A percentile compares a stretch with the other conserved stretches of the same genome.
These are phyloP conservation scores for Drosophila anomelani DNA, from an alignment of 2,888 invertebrate genomes.

Conservation along the genomic window DNA sequence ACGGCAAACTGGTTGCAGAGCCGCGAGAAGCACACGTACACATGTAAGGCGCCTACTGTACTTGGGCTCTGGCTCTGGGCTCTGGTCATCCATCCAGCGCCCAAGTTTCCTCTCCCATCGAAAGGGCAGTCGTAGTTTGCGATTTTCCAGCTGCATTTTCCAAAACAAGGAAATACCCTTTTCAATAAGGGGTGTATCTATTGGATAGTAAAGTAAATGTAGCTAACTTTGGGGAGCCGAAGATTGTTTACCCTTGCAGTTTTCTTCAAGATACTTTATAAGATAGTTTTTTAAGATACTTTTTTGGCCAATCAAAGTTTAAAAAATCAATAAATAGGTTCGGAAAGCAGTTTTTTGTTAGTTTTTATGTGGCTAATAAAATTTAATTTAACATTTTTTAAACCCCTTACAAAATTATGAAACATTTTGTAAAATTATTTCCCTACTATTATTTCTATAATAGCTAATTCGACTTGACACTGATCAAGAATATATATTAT, in stretches of 20 bases:
- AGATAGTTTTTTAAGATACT: too few species aligned
- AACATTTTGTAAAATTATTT: too few species aligned
- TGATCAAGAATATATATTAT: too few species aligned
- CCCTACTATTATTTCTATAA: too few species aligned
- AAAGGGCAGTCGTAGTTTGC: conserved; percentile 16
- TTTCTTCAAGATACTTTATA: background rate
- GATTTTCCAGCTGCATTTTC: conserved; percentile 31
- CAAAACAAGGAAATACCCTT: background rate
- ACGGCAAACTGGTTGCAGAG: conserved; percentile 57
- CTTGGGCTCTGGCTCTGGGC: conserved; percentile 33
- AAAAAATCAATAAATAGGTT: background rate
- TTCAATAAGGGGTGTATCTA: background rate
- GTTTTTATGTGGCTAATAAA: background rate
- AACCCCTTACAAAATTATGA: too few species aligned
- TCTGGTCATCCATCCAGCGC: conserved; percentile 23
- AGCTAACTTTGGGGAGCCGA: background rate
- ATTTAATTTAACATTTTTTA: too few species aligned
- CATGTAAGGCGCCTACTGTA: conserved; percentile 68
- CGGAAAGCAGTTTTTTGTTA: background rate
- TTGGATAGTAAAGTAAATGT: too few species aligned
- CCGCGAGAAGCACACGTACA: conserved; percentile 26
- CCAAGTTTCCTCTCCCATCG: conserved; percentile 21
- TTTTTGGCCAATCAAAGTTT: background rate
- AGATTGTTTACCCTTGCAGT: background rate
- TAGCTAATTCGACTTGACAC: too few species aligned